Conservation (phyloP, 2,888 invertebrate species). For the Tipula lateralis region DNA sequence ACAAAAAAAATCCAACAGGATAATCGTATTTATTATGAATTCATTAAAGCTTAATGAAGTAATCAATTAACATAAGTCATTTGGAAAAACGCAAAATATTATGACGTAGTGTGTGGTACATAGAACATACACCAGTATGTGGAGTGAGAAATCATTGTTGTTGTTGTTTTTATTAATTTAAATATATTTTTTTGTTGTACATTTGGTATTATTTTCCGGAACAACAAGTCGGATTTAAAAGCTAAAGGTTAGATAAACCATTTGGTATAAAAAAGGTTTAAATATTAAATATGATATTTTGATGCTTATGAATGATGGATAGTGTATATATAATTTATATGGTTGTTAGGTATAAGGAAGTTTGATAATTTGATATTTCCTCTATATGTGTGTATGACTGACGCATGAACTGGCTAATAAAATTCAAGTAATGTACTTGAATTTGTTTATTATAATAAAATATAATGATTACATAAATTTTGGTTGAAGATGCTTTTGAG, state of each 20-base stretch:
- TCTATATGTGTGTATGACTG: neutral
- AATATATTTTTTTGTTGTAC: neutral
- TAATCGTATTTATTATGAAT: neutral
- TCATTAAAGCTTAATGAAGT: neutral
- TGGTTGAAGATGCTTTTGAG: too few relatives aligned
- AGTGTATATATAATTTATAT: neutral
- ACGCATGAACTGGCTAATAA: too few relatives aligned
- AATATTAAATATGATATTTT: neutral
- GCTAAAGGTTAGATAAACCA: neutral
- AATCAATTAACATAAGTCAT: slow-evolving; percentile 19
- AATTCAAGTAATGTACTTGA: too few relatives aligned
- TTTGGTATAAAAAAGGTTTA: neutral
- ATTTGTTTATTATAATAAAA: too few relatives aligned
- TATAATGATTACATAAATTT: too few relatives aligned
- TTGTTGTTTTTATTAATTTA: neutral
- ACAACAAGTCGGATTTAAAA: slow-evolving; percentile 9
- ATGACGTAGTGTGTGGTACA: neutral
- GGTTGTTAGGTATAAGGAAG: neutral
- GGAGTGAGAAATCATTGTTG: neutral
- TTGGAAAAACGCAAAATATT: neutral
- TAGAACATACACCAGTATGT: neutral
- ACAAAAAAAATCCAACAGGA: neutral
- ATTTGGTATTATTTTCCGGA: neutral
- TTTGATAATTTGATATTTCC: neutral
- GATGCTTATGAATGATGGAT: neutral